Conservation (phyloP, 2,113 vertebrate species). For the Caracal caracal region DNA sequence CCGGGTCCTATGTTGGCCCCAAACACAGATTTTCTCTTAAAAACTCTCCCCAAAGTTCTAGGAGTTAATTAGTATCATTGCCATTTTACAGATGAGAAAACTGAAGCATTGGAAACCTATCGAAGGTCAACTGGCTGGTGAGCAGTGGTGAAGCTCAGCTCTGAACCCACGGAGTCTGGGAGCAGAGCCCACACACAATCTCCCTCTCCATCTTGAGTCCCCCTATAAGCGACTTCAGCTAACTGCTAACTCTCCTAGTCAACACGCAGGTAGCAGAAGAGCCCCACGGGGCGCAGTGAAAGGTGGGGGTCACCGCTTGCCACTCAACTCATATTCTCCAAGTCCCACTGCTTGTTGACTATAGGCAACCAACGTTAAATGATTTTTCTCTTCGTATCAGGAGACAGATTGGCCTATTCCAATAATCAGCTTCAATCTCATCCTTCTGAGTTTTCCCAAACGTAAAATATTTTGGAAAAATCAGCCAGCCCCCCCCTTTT, state of each 20-base stretch:
- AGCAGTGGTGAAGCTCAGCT: neutral
- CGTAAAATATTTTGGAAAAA: constrained; percentile 13
- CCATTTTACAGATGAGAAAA: constrained; percentile 40
- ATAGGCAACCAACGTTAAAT: neutral
- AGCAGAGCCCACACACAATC: neutral
- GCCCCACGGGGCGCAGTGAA: neutral
- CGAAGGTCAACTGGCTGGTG: neutral
- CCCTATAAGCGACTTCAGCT: neutral
- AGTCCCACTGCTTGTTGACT: neutral
- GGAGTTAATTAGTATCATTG: neutral
- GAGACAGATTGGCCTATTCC: neutral
- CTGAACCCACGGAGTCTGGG: neutral
- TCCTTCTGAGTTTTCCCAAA: constrained; percentile 50
- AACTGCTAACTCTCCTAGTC: neutral
- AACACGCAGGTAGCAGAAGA: neutral
- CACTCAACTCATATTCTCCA: neutral
- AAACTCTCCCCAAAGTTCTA: neutral
- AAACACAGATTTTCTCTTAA: neutral
- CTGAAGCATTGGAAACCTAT: neutral
- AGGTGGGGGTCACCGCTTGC: neutral
- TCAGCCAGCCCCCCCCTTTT: neutral
- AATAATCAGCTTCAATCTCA: neutral
- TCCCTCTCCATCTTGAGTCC: neutral
- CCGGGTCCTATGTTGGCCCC: neutral
- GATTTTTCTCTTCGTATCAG: neutral